Evolutionary conservation across 2,113 vertebrate genomes (phyloP).

Genomic region (Suricata suricatta): DNA sequence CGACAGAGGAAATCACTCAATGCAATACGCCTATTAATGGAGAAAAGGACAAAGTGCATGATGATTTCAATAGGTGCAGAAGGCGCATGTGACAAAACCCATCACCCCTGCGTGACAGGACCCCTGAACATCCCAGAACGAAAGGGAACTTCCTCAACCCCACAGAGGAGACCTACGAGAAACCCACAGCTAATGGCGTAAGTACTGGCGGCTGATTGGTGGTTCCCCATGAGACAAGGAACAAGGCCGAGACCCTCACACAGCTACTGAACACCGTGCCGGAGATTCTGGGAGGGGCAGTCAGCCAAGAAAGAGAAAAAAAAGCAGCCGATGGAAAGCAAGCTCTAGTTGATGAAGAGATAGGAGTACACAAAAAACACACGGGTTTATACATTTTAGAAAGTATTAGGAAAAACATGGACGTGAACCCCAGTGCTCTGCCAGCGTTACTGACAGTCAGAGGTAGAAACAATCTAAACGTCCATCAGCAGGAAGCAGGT

Average conservation of each 20-base stretch:
- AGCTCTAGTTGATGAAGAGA: neutral
- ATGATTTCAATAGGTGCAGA: neutral
- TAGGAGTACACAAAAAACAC: neutral
- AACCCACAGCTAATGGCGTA: too few relatives aligned
- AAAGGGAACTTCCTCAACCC: neutral
- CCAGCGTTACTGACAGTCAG: neutral
- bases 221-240: neutral
- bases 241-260: neutral
- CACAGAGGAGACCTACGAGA: too few relatives aligned
- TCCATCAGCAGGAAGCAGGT: neutral
- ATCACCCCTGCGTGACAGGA: neutral
- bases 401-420: neutral
- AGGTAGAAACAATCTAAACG: neutral
- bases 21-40: rapidly evolving
- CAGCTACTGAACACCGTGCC: neutral
- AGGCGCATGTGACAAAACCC: neutral
- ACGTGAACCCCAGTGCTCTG: neutral
- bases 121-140: neutral
- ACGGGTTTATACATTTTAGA: neutral
- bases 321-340: neutral
- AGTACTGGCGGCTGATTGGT: neutral
- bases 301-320: neutral
- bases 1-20: rapidly evolving
- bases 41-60: neutral
- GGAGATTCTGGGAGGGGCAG: neutral